Percentiles rank a stretch among this genome's conserved stretches.
Conservation (phyloP, 2,113 vertebrate species). For the Semnornis frantzii region DNA sequence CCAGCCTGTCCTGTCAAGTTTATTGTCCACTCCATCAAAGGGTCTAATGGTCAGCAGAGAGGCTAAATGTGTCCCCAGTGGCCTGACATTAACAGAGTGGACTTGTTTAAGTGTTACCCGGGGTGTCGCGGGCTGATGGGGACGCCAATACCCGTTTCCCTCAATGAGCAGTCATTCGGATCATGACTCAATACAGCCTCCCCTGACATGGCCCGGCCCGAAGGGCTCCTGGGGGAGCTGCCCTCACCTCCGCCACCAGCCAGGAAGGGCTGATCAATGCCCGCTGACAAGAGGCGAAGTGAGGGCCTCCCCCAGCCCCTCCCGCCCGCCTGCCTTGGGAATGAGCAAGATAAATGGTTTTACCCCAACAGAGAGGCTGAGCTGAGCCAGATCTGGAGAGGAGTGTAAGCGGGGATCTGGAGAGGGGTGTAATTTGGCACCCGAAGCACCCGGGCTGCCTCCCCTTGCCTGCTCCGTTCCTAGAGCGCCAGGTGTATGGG, state of each 20-base stretch:
- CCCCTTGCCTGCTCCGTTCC: background rate
- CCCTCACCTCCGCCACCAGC: conserved; percentile 74
- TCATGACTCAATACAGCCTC: conserved; percentile 77
- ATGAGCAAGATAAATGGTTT: conserved; percentile 70
- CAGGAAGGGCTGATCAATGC: conserved; percentile 74
- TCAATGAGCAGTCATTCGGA: conserved; percentile 76
- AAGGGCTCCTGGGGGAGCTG: conserved; percentile 75
- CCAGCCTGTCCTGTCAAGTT: conserved; percentile 72
- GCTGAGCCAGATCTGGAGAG: background rate
- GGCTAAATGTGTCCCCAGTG: conserved; percentile 75
- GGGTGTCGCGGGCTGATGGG: conserved; percentile 78
- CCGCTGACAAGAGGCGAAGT: conserved; percentile 72
- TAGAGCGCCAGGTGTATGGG: background rate
- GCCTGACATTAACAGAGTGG: conserved; percentile 78
- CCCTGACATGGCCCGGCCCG: conserved; percentile 69
- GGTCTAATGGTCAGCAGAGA: conserved; percentile 80
- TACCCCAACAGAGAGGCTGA: conserved; percentile 41
- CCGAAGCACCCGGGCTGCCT: background rate
- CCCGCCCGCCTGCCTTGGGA: conserved; percentile 45
- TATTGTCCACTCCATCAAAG: conserved; percentile 82
- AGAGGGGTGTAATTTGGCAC: background rate
- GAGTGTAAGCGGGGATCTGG: conserved; percentile 5
- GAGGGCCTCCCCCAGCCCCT: conserved; percentile 59
- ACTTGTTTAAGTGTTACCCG: conserved; percentile 80
- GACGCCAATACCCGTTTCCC: conserved; percentile 81